Conservation (phyloP, 2,797 vertebrate genomes). For the Simalia tracyae region DNA sequence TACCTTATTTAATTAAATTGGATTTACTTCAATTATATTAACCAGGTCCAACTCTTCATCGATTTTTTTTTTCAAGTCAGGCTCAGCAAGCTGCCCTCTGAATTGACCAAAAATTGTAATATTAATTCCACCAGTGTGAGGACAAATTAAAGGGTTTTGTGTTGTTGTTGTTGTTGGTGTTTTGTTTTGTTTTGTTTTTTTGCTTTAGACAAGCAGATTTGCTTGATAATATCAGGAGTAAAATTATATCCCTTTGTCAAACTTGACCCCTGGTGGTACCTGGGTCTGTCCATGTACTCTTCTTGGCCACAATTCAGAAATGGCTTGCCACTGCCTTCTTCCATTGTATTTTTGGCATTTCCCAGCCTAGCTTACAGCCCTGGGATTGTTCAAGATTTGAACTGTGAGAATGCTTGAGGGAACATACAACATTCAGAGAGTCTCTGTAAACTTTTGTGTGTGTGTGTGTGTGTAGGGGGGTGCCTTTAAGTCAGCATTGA, state of each 20-base stretch:
- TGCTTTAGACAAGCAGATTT: background rate
- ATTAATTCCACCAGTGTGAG: background rate
- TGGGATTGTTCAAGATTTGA: background rate
- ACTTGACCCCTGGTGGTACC: background rate
- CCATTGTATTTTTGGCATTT: background rate
- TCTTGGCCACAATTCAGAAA: too few relatives aligned
- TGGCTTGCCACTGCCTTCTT: background rate
- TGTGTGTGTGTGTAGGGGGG: background rate
- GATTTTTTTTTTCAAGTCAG: background rate
- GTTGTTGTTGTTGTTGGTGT: too few relatives aligned
- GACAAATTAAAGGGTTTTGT: background rate
- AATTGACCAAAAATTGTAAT: background rate
- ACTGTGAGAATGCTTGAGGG: background rate
- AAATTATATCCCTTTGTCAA: background rate
- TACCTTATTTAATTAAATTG: too few relatives aligned
- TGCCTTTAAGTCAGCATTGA: background rate
- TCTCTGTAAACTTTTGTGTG: background rate
- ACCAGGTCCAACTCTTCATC: background rate
- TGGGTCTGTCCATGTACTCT: too few relatives aligned
- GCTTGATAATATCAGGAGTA: background rate
- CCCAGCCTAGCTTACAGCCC: background rate
- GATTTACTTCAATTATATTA: background rate
- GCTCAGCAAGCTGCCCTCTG: background rate
- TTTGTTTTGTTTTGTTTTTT: too few relatives aligned
- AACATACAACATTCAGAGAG: background rate